Percentiles rank a stretch among this genome's conserved stretches.
Conservation (phyloP, 2,888 invertebrate species). For the Cataglyphis altisquamis region DNA sequence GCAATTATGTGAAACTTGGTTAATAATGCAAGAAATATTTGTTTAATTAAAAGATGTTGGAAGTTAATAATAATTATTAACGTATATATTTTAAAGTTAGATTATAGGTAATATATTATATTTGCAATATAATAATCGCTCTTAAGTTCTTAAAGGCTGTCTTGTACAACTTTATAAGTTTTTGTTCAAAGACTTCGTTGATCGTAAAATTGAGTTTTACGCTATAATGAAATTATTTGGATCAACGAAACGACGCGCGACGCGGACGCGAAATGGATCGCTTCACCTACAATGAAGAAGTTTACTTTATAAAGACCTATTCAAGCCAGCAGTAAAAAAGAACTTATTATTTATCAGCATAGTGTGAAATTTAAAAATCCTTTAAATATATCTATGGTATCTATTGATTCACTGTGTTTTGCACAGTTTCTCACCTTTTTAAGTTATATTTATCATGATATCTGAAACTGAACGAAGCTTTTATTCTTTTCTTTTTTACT, state of each 20-base stretch:
- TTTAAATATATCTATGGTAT: slow-evolving; percentile 1
- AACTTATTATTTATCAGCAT: slow-evolving; percentile 1
- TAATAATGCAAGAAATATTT: slow-evolving; percentile 20
- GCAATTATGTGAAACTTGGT: background rate
- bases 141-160: background rate
- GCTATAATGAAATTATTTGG: slow-evolving; percentile 43
- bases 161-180: background rate
- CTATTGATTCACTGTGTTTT: background rate
- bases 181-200: slow-evolving; percentile 34
- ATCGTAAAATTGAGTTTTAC: slow-evolving; percentile 37
- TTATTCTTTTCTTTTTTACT: background rate
- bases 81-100: no score
- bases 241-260: slow-evolving; percentile 26
- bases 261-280: slow-evolving; percentile 32
- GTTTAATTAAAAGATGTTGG: slow-evolving; percentile 8
- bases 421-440: background rate
- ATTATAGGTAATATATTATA: slow-evolving; percentile 5
- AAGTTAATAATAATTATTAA: slow-evolving; percentile 10
- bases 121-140: background rate
- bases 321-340: slow-evolving; percentile 2
- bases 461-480: background rate
- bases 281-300: slow-evolving; percentile 26
- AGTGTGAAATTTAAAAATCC: background rate
- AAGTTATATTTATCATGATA: background rate
- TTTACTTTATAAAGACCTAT: slow-evolving; percentile 38